Evolutionary conservation across 2,113 vertebrate species (phyloP), one percentile per base, ranked within the genome.

Genomic region (Aptenodytes forsteri): DNA sequence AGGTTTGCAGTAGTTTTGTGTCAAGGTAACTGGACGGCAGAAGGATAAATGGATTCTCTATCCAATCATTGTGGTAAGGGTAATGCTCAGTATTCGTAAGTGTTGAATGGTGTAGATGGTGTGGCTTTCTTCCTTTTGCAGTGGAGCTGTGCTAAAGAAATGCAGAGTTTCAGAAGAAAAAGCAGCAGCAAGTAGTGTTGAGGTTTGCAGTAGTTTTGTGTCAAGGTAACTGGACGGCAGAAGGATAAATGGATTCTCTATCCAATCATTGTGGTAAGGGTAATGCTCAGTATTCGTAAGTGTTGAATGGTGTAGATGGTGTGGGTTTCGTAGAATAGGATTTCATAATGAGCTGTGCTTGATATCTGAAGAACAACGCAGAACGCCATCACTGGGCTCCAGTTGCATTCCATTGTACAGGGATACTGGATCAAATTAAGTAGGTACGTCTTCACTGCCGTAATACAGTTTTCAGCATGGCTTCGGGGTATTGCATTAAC

Each of bases 231-330:
- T 71, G 89, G 32, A 34, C 2, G 7, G 83, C 55, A 36, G 56
- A 49, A 87, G 64, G 42, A 62, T 42, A 93, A 66, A 97, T 97
- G 96, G 87, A 96, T 87, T 91, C 73, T 65, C 42, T 90, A 91
- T 70, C 66, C 61, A 72, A 72, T 78, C 85, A 40, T 2, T 97
- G 76, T 40, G 91, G 94, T 97, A 97, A 96, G 89, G 44, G 29
- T 69, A 59, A 15, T 0, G 3, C 26, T 71, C 17, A 16, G 1
- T 72, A 11, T 76, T 90, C 10, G 2, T 8, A 25, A 34, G 54
- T 34, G 40, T 21, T 66, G 61, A 61, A n/a, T 50, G 34, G 55
- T 61, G 32, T 50, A 64, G 81, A 50, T 66, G 40, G 40, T 47
- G 49, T 82, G 67, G 15, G 21, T 38, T 94, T 83, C 88, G 40